phyloP scores from a whole-genome alignment of 2,797 vertebrate species.

The Sciaenops ocellatus region DNA sequence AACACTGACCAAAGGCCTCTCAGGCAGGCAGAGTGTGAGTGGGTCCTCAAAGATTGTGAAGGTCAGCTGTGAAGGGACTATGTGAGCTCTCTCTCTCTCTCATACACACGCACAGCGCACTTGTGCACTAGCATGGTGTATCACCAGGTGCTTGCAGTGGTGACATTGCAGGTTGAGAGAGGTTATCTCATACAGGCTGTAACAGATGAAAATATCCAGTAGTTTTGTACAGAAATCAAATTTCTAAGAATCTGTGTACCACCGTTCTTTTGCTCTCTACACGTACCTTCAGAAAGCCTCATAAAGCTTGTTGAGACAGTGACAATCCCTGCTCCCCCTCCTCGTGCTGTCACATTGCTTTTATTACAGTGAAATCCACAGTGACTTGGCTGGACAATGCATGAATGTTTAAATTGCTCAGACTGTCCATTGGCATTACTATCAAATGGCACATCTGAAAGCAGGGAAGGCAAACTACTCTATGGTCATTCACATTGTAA shows the following conservation, averaged over 20 bases:
- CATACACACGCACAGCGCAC: background rate
- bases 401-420: constrained; percentile 92
- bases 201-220: background rate
- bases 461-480: constrained; percentile 71
- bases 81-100: too few species aligned
- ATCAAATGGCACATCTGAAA: constrained; percentile 86
- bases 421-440: constrained; percentile 89
- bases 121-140: constrained; percentile 7
- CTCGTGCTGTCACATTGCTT: constrained; percentile 89
- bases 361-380: constrained; percentile 85
- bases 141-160: constrained; percentile 35
- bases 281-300: constrained; percentile 56
- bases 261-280: constrained; percentile 25
- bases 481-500: constrained; percentile 75
- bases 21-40: constrained; percentile 72
- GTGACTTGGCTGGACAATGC: constrained; percentile 88
- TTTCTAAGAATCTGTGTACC: constrained; percentile 30
- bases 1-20: constrained; percentile 79
- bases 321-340: constrained; percentile 77
- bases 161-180: constrained; percentile 31
- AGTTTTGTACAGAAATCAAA: constrained; percentile 2
- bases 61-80: constrained; percentile 76
- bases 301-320: constrained; percentile 74
- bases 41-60: constrained; percentile 78
- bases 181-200: background rate